Evolutionary conservation across 2,797 vertebrate species (phyloP), one percentile per base, ranked within the genome.

Genomic region (Cyclopterus lumpus): DNA sequence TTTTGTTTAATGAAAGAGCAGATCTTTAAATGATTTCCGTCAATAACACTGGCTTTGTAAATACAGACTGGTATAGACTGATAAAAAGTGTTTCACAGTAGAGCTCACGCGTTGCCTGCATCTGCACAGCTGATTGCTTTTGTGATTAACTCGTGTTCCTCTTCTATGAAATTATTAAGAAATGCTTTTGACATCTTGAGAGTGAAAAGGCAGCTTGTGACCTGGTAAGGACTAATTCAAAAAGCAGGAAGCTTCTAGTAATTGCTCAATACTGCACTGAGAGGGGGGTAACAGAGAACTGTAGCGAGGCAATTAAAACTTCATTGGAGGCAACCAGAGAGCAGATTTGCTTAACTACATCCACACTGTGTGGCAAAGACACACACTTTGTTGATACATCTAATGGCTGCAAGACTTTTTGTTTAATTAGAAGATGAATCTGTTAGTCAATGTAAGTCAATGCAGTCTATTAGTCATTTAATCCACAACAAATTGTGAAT

Each of bases 231-330:
- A 60, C 71, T 80, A 74, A 88, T 82, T 82, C 76, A 84, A 73
- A 86, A 72, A 81, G 67, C 79, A 86, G 77, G 78, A 81, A 77
- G 69, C 68, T 69, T 83, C 8, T 32, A 73, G 67, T 85, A 83
- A 90, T 83, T 86, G 73, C 86, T 83, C 46, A 73, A 84, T 40
- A 67, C 67, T 73, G 51, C 68, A 49, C 42, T 10, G 40, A 70
- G 74, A 75, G 73, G 65, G 26, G 55, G 68, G 73, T 64, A 66
- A 78, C 48, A 73, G 68, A 76, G 80, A 75, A 79, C 64, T 75
- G 72, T 63, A 83, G 74, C 77, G 77, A 88, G 77, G 85, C 74
- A 87, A 86, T 90, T 85, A 86, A 77, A 85, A 85, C 65, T 69
- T 79, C 44, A 79, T 62, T 70, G 78, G 69, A 81, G 58, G 63